phyloP scores from a whole-genome alignment of 2,888 invertebrate genomes.

The Psylliodes chrysocephalus region DNA sequence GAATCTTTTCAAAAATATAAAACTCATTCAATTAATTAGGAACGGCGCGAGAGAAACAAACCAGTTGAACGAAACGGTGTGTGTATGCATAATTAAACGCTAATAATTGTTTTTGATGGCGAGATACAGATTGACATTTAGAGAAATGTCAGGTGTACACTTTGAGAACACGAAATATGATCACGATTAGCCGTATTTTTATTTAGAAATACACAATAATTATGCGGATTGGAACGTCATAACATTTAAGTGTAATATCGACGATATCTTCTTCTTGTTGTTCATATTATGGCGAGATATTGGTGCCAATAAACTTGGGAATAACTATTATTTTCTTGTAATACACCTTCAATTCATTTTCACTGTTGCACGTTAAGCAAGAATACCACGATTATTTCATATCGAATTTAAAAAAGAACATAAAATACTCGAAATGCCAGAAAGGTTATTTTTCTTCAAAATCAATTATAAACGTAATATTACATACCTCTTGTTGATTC shows the following conservation, averaged over 20 bases:
- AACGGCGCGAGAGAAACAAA: constrained; percentile 35
- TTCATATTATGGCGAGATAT: no score
- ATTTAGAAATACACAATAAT: constrained; percentile 41
- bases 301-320: no score
- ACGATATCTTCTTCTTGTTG: not conserved
- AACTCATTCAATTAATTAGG: constrained; percentile 41
- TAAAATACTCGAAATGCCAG: no score
- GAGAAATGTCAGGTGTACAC: constrained; percentile 52
- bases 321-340: no score
- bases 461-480: no score
- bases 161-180: constrained; percentile 51
- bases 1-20: constrained; percentile 22
- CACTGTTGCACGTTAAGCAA: no score
- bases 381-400: no score
- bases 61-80: no score
- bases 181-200: constrained; percentile 50
- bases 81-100: constrained; percentile 51
- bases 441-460: no score
- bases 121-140: constrained; percentile 55
- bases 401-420: no score
- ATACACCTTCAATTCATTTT: no score
- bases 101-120: constrained; percentile 53
- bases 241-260: constrained; percentile 46
- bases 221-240: constrained; percentile 46
- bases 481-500: no score